phyloP scores from a whole-genome alignment of 2,797 vertebrate species.

The Antrozous pallidus region DNA sequence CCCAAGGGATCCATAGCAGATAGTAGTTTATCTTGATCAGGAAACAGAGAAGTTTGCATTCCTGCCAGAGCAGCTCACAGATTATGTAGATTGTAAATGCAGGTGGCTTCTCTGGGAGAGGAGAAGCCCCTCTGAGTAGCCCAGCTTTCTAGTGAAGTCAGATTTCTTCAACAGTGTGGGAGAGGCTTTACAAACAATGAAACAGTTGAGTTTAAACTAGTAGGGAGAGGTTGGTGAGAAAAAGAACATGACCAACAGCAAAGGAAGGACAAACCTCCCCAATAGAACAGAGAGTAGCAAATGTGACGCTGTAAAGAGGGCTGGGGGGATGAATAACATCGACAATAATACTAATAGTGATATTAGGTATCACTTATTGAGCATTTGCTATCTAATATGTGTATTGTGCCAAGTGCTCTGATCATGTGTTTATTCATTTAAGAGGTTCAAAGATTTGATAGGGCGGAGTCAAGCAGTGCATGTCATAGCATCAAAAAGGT shows the following conservation, averaged over 20 bases:
- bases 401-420: not conserved
- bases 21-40: not conserved
- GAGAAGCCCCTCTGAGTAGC: not conserved
- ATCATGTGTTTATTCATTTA: not conserved
- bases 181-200: not conserved
- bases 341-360: not conserved
- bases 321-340: not conserved
- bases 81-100: not conserved
- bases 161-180: not conserved
- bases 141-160: not conserved
- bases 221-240: not conserved
- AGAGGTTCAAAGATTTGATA: not conserved
- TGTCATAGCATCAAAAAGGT: not conserved
- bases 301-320: not conserved
- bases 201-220: not conserved
- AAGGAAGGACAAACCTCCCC: not conserved
- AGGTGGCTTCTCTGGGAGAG: not conserved
- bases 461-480: not conserved
- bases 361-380: not conserved
- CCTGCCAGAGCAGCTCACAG: not conserved
- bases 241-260: not conserved
- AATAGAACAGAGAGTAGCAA: not conserved
- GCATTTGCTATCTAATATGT: not conserved
- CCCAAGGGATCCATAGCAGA: not conserved
- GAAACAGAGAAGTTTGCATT: slow-evolving; percentile 23